Percentiles rank a stretch among this genome's conserved stretches.
phyloP scores from a whole-genome alignment of 2,113 vertebrate species.

The Sarotherodon lohbergeri region DNA sequence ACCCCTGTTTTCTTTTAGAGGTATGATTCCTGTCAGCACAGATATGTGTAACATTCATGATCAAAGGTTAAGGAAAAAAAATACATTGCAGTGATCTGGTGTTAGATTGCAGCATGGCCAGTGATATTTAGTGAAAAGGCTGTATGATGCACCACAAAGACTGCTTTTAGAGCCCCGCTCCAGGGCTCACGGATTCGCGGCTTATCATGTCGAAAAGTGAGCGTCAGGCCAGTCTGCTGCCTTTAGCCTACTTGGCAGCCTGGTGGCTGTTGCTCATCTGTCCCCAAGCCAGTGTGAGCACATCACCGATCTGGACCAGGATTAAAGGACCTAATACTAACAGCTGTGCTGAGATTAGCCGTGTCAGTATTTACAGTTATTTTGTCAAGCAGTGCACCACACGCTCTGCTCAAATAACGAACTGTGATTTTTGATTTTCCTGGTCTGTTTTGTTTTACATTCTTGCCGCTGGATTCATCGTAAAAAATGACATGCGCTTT shows the following conservation, averaged over 20 bases:
- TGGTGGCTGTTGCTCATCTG: constrained; percentile 67
- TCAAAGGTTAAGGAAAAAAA: neutral
- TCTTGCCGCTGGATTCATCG: neutral
- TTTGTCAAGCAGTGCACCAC: constrained; percentile 46
- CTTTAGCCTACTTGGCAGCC: constrained; percentile 68
- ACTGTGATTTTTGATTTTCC: constrained; percentile 6
- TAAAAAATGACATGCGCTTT: neutral
- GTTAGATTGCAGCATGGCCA: neutral
- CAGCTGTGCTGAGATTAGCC: constrained; percentile 70
- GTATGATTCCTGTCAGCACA: neutral
- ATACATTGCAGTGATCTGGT: neutral
- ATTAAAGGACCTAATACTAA: constrained; percentile 66
- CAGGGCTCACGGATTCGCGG: constrained; percentile 41
- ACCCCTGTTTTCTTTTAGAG: neutral
- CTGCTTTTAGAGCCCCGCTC: neutral
- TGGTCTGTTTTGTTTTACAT: neutral
- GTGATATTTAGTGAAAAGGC: constrained; percentile 2
- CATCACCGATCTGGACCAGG: constrained; percentile 61
- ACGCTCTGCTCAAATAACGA: constrained; percentile 32
- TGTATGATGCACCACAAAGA: constrained; percentile 20
- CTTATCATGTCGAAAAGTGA: constrained; percentile 58
- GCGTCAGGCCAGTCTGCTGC: constrained; percentile 52
- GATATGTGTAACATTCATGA: neutral
- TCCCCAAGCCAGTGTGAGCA: constrained; percentile 59
- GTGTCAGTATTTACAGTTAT: constrained; percentile 70